Conservation (phyloP, 2,888 invertebrate genomes). For the Cantharis nigra region DNA sequence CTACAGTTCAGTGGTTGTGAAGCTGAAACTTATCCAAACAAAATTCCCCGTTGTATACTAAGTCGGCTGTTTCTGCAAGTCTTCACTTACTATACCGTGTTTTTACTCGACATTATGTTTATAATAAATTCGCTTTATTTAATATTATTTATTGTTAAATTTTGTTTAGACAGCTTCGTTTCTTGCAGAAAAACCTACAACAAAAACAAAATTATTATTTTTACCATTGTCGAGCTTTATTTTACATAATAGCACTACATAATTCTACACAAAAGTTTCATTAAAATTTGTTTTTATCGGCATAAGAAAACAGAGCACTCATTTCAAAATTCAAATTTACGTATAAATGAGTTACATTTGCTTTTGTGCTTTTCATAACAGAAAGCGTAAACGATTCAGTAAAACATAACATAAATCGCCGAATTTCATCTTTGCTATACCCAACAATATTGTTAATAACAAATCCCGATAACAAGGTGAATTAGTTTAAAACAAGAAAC, state of each 20-base stretch:
- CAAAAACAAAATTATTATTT: constrained; percentile 22
- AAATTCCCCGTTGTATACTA: constrained; percentile 18
- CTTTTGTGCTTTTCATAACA: background rate
- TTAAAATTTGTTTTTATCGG: background rate
- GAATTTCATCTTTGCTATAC: too few relatives aligned
- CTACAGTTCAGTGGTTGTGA: constrained; percentile 17
- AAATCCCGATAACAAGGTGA: background rate
- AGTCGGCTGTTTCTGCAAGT: constrained; percentile 19
- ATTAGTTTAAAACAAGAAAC: background rate
- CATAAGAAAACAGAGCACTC: background rate
- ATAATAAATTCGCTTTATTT: background rate
- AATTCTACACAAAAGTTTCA: background rate
- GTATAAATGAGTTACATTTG: background rate
- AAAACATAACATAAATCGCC: background rate
- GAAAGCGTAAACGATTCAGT: background rate
- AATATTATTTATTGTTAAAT: constrained; percentile 2
- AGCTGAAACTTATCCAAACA: constrained; percentile 24
- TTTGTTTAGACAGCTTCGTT: constrained; percentile 4
- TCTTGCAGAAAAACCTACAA: constrained; percentile 14
- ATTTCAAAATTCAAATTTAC: background rate
- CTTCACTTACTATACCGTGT: constrained; percentile 19
- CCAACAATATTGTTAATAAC: too few relatives aligned
- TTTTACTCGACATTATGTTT: constrained; percentile 2
- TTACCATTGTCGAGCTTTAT: constrained; percentile 1
- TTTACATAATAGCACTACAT: background rate